A percentile compares a stretch with the other conserved stretches of the same genome.
These are phyloP conservation scores for Cheilosia vernalis DNA, from an alignment of 2,888 invertebrate genomes.

Conservation along the genomic window DNA sequence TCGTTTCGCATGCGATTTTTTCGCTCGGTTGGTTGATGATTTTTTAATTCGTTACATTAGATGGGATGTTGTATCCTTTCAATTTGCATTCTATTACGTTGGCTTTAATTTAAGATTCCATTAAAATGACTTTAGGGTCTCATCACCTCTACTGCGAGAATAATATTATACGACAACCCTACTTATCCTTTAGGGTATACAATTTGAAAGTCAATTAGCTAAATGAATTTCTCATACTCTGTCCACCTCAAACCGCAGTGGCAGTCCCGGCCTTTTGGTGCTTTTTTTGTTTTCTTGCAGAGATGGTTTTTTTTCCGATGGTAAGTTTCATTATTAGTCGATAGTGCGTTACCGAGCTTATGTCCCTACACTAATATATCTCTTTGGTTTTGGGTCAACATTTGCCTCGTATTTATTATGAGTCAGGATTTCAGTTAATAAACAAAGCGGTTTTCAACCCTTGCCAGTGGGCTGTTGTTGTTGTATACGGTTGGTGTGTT, in stretches of 20 bases:
- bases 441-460: constrained; percentile 40
- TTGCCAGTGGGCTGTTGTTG: constrained; percentile 16
- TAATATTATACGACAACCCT: not conserved
- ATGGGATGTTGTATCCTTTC: not conserved
- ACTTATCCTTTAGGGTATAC: not conserved
- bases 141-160: not conserved
- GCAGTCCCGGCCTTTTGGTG: not conserved
- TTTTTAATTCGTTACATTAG: not conserved
- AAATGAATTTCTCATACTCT: constrained; percentile 59
- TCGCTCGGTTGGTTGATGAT: not conserved
- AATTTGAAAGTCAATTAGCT: constrained; percentile 66
- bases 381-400: constrained; percentile 46
- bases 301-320: constrained; percentile 26
- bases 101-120: not conserved
- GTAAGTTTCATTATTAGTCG: constrained; percentile 42
- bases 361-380: not conserved
- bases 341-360: constrained; percentile 19
- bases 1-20: not conserved
- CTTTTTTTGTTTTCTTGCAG: not conserved
- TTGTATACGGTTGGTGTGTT: constrained; percentile 32
- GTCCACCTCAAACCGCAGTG: constrained; percentile 14
- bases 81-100: not conserved
- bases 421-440: constrained; percentile 28
- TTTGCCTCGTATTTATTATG: constrained; percentile 35
- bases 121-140: not conserved